These are phyloP conservation scores for Morpho helenor DNA, from an alignment of 2,888 invertebrate species.

Conservation along the genomic window DNA sequence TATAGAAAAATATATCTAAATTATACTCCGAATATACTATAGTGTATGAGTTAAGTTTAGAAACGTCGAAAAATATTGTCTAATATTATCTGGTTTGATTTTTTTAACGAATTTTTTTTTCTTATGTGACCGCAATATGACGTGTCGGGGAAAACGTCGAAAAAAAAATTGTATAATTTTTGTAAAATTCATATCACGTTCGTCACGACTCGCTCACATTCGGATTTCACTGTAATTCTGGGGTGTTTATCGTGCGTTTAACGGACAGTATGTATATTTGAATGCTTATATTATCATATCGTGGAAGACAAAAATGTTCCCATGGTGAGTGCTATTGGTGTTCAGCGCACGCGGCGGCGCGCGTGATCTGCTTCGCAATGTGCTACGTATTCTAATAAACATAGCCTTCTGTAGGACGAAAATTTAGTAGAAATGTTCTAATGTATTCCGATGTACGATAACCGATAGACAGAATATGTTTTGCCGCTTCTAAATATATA, in stretches of 20 bases:
- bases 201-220: slow-evolving; percentile 71
- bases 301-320: slow-evolving; percentile 80
- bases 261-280: slow-evolving; percentile 79
- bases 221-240: slow-evolving; percentile 78
- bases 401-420: slow-evolving; percentile 79
- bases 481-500: slow-evolving; percentile 8
- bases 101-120: too few relatives aligned
- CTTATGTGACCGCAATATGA: slow-evolving; percentile 6
- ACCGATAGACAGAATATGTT: slow-evolving; percentile 50
- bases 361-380: slow-evolving; percentile 72
- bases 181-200: slow-evolving; percentile 73
- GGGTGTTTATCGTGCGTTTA: slow-evolving; percentile 79
- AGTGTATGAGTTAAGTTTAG: too few relatives aligned
- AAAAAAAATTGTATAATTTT: slow-evolving; percentile 27
- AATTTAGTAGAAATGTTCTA: slow-evolving; percentile 78
- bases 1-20: too few relatives aligned
- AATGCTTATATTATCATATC: slow-evolving; percentile 79
- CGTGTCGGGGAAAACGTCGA: slow-evolving; percentile 53
- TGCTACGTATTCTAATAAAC: slow-evolving; percentile 73
- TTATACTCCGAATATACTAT: too few relatives aligned
- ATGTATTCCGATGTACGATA: slow-evolving; percentile 75
- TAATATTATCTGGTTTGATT: too few relatives aligned
- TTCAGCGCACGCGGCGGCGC: slow-evolving; percentile 65
- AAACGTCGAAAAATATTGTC: too few relatives aligned
- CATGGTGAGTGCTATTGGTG: slow-evolving; percentile 70